Percentiles rank a stretch among this genome's conserved stretches.
phyloP scores from a whole-genome alignment of 2,797 vertebrate genomes.

The Corythornis leucogaster region DNA sequence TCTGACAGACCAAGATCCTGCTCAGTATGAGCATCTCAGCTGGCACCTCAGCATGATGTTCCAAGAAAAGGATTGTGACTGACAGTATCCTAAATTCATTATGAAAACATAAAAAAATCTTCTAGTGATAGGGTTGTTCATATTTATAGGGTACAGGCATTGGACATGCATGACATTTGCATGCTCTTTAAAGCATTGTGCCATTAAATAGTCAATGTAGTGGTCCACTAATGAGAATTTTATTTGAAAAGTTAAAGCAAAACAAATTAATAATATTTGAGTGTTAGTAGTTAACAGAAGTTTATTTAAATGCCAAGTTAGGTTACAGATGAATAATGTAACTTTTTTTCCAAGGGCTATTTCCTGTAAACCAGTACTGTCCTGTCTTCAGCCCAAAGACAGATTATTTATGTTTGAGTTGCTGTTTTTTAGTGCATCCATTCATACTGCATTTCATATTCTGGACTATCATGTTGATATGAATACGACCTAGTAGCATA shows the following conservation, averaged over 20 bases:
- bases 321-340: background rate
- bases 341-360: background rate
- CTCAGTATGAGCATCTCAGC: background rate
- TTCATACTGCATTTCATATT: background rate
- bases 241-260: conserved; percentile 17
- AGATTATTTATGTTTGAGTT: background rate
- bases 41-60: background rate
- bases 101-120: background rate
- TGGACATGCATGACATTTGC: background rate
- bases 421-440: background rate
- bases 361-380: background rate
- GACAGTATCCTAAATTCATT: conserved; percentile 15
- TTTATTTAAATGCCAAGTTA: conserved; percentile 10
- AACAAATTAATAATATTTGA: background rate
- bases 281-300: background rate
- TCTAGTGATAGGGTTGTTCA: background rate
- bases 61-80: background rate
- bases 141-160: background rate
- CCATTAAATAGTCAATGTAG: background rate
- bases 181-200: background rate
- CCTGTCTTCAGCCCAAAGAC: background rate
- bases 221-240: background rate
- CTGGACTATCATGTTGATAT: background rate
- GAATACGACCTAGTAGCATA: background rate
- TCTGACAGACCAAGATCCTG: background rate